A percentile compares a stretch with the other conserved stretches of the same genome.
Conservation (phyloP, 92 coral and sea anemone genomes). For the Actinernus sp. region DNA sequence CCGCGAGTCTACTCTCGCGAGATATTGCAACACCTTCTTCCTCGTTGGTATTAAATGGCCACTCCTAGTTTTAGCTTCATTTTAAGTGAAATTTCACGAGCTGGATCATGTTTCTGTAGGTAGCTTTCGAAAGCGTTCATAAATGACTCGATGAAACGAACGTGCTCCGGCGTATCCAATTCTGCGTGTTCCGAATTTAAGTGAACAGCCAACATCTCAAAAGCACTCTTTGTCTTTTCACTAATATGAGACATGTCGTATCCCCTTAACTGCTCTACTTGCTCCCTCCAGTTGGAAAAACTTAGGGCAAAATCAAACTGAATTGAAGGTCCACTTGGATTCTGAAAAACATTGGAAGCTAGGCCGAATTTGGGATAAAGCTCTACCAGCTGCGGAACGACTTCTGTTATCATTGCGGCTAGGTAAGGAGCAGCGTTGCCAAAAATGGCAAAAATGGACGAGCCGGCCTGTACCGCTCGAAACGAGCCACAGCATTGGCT, state of each 20-base stretch:
- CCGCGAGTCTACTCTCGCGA: no score
- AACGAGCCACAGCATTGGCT: no score
- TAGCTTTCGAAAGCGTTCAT: constrained; percentile 8
- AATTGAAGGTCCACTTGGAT: constrained; percentile 7
- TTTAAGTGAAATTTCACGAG: neutral
- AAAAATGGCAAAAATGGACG: no score
- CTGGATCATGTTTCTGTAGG: neutral
- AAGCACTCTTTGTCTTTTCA: constrained; percentile 25
- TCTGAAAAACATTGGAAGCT: neutral
- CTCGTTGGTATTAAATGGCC: no score
- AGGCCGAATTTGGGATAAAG: neutral
- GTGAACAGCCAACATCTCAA: constrained; percentile 21
- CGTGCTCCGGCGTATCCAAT: constrained; percentile 28
- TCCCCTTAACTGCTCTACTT: constrained; percentile 2
- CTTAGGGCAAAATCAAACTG: constrained; percentile 36
- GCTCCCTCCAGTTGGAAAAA: constrained; percentile 17
- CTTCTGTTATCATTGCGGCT: neutral
- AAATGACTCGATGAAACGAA: constrained; percentile 7
- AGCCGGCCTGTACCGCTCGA: no score
- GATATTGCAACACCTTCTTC: no score
- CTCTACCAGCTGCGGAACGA: neutral
- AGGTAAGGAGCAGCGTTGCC: neutral
- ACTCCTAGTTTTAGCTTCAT: neutral
- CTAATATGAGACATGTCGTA: neutral
- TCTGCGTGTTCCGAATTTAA: constrained; percentile 7